phyloP scores from a whole-genome alignment of 2,797 vertebrate species.

The Tachyglossus aculeatus region DNA sequence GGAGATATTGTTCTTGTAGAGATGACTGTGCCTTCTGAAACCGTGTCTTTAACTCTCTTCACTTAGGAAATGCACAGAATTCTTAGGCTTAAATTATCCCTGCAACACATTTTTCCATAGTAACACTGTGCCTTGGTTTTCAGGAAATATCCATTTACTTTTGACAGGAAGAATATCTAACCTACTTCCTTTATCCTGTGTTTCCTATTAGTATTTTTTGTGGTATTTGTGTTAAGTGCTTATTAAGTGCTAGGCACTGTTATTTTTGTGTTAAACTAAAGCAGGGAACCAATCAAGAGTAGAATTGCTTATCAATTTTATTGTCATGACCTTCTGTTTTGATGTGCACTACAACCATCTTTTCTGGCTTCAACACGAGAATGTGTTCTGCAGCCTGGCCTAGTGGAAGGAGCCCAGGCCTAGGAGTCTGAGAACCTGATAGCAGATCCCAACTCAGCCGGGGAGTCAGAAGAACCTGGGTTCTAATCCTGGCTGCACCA shows the following conservation, averaged over 20 bases:
- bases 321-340: constrained; percentile 51
- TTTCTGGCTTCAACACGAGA: constrained; percentile 44
- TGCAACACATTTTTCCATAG: background rate
- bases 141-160: constrained; percentile 27
- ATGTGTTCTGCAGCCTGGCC: too few relatives aligned
- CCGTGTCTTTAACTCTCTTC: constrained; percentile 13
- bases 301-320: constrained; percentile 59
- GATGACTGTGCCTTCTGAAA: constrained; percentile 49
- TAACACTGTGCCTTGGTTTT: constrained; percentile 14
- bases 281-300: constrained; percentile 38
- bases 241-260: too few relatives aligned
- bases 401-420: too few relatives aligned
- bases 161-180: too few relatives aligned
- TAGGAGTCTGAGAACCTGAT: too few relatives aligned
- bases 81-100: constrained; percentile 15
- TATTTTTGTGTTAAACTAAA: constrained; percentile 41
- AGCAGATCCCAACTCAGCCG: too few relatives aligned
- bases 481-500: too few relatives aligned
- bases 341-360: constrained; percentile 57
- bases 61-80: constrained; percentile 5
- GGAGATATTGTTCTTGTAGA: constrained; percentile 19
- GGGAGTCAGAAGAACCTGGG: too few relatives aligned
- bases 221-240: too few relatives aligned
- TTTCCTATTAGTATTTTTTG: too few relatives aligned
- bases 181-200: too few relatives aligned